phyloP scores from a whole-genome alignment of 2,113 vertebrate genomes.

The Colossoma macropomum region DNA sequence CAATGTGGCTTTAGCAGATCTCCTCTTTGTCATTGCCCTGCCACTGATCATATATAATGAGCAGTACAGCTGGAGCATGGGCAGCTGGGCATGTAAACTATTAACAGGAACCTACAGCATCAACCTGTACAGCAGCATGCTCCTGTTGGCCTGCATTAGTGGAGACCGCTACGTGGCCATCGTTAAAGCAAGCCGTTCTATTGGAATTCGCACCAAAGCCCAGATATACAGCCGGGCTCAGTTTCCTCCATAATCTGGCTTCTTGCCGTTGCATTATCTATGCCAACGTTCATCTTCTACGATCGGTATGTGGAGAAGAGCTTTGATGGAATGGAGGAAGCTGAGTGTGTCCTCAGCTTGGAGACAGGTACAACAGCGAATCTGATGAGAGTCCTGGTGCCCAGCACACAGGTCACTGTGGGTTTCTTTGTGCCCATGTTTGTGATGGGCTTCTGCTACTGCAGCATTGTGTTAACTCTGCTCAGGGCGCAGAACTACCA shows the following conservation, averaged over 20 bases:
- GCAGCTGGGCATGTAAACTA: slow-evolving; percentile 79
- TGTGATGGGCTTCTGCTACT: slow-evolving; percentile 87
- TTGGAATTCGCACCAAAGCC: slow-evolving; percentile 74
- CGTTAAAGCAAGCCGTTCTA: slow-evolving; percentile 84
- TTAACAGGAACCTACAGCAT: slow-evolving; percentile 82
- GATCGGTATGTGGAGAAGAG: slow-evolving; percentile 24
- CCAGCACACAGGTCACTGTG: slow-evolving; percentile 81
- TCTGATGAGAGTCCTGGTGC: slow-evolving; percentile 78
- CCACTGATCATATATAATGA: slow-evolving; percentile 85
- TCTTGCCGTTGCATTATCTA: slow-evolving; percentile 75
- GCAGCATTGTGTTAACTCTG: slow-evolving; percentile 79
- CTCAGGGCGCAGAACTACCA: slow-evolving; percentile 82
- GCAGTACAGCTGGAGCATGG: slow-evolving; percentile 80
- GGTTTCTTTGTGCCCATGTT: slow-evolving; percentile 88
- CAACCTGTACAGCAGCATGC: slow-evolving; percentile 92
- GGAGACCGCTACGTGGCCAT: slow-evolving; percentile 90
- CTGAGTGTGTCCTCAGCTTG: slow-evolving; percentile 79
- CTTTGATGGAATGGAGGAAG: accelerated
- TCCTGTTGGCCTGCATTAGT: slow-evolving; percentile 90
- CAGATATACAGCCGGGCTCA: slow-evolving; percentile 72
- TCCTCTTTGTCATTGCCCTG: slow-evolving; percentile 86
- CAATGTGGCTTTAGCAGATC: slow-evolving; percentile 89
- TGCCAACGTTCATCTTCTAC: slow-evolving; percentile 80
- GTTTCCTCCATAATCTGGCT: slow-evolving; percentile 84
- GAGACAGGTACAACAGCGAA: slow-evolving; percentile 53